phyloP scores from a whole-genome alignment of 2,113 vertebrate genomes.

The Eolophus roseicapilla region DNA sequence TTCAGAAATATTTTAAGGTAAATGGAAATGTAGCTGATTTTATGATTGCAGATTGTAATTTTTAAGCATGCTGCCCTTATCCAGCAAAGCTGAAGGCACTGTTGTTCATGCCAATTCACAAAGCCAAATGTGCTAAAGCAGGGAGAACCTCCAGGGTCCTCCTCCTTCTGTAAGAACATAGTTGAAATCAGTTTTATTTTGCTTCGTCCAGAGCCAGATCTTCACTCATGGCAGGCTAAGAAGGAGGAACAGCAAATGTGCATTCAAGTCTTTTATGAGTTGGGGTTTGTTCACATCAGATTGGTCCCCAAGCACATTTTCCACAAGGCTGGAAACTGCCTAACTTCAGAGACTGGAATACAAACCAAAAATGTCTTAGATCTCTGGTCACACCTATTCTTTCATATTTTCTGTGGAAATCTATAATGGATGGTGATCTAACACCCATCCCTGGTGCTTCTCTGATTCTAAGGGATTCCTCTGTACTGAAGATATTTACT shows the following conservation, averaged over 20 bases:
- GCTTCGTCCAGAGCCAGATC: neutral
- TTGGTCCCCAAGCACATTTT: neutral
- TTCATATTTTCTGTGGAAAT: neutral
- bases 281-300: neutral
- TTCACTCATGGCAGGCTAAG: neutral
- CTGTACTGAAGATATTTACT: neutral
- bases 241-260: neutral
- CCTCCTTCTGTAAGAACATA: neutral
- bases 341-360: neutral
- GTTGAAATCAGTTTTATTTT: neutral
- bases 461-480: neutral
- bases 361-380: neutral
- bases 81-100: neutral
- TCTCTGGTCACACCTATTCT: neutral
- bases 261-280: neutral
- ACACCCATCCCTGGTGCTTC: neutral
- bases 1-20: neutral
- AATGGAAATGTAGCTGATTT: neutral
- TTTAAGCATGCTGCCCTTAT: neutral
- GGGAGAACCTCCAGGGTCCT: neutral
- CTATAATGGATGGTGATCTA: neutral
- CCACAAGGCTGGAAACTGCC: neutral
- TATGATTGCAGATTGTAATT: neutral
- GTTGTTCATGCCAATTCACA: neutral
- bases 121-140: neutral